Evolutionary conservation across 2,888 invertebrate species (phyloP), one percentile per base, ranked within the genome.

Genomic region (Lycophotia porphyrea): DNA sequence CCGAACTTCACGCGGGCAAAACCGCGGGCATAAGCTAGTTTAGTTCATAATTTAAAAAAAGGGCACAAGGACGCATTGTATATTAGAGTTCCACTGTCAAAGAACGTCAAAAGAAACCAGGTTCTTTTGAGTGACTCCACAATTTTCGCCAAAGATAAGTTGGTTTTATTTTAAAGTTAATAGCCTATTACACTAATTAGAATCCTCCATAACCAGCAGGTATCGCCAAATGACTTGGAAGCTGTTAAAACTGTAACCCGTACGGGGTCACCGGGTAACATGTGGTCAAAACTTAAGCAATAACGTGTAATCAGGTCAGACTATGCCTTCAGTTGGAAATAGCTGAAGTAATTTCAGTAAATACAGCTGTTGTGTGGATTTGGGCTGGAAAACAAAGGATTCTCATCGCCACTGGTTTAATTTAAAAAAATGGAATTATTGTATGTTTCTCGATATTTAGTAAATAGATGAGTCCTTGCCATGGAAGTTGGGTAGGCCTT

Each of bases 221-320:
- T 74, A 84, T 63, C n/a, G 31, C 58, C 27, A 42, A 61, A 61
- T 13, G 47, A 49, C 83, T 69, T 58, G 21, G 42, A 42, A 68
- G 39, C 44, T 36, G 61, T 78, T 85, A 78, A 78, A 83, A 85
- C 82, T 85, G 66, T n/a, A 69, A 70, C 49, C 66, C 68, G 24
- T 49, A 8, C 49, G 49, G 27, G 64, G 64, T 82, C 67, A 82
- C 61, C n/a, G 31, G 60, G 86, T 78, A 74, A 74, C 86, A 83
- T 73, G 79, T 78, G 83, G 79, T 65, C 79, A 47, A 69, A 83
- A 83, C 84, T 85, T 85, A 61, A 47, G 77, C 78, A 87, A 83
- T 85, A 78, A 68, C 64, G n/a, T 36, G 80, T 84, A 86, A 86
- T 87, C 76, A 86, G 86, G 85, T 86, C 84, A 80, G 24, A 58